Evolutionary conservation across 2,113 vertebrate species (phyloP), one percentile per base, ranked within the genome.

Genomic region (Scomber colias): DNA sequence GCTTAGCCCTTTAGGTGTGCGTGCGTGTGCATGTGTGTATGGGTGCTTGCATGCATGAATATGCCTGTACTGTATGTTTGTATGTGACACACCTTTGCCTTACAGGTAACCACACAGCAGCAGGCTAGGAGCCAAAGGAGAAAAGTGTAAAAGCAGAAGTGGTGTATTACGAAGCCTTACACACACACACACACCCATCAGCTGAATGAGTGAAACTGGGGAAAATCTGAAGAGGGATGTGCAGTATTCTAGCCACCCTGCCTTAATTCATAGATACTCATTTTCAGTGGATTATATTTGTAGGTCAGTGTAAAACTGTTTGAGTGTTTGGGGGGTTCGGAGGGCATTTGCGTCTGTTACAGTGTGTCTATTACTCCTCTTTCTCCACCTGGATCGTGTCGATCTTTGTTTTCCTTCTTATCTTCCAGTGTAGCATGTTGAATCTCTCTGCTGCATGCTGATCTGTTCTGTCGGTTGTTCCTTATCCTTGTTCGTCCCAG

Each of bases 31-130:
- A 55, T 80, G 77, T 50, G 35, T 40, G 35, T 10, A 45, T 55
- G 50, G 17, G 31, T 56, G 73, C 66, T 31, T 74, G 70, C 56
- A 79, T 77, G 84, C 84, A 89, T 92, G 91, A 82, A 75, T 87
- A 56, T 88, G 81, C 85, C 86, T 83, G 83, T 89, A 75, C 59
- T 83, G 84, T 90, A 84, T 66, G 87, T 92, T 82, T 90, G 76
- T 90, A 87, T 62, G 71, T 82, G 88, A 90, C 82, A 93, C 91
- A 94, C 90, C 83, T 90, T 87, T 93, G 92, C 93, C 93, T 94
- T 94, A 94, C 87, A 88, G 91, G 87, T 90, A 84, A 90, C 67
- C 86, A 90, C 86, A 83, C 89, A 91, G 83, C 92, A 93, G 92
- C 89, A 92, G 92, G 60, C 91, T 89, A 87, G 76, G 81, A 91